Percentiles rank a stretch among this genome's conserved stretches.
Evolutionary conservation across 2,113 vertebrate species (phyloP).

Genomic region (Triplophysa dalaica): DNA sequence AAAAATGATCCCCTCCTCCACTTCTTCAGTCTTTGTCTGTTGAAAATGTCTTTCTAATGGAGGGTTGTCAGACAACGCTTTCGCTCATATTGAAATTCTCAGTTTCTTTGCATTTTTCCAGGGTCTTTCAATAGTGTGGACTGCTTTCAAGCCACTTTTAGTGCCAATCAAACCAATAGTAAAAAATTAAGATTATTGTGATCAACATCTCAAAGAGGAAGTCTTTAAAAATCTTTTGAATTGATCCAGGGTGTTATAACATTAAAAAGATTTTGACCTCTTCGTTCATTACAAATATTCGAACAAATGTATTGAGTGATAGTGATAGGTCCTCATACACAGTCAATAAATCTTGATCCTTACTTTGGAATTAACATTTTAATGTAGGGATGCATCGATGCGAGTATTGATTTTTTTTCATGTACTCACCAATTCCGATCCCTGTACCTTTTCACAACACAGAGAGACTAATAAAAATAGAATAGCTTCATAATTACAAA

Average conservation of each 20-base stretch:
- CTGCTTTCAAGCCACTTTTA: constrained; percentile 17
- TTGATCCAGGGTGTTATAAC: not conserved
- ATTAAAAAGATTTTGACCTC: not conserved
- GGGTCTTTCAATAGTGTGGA: constrained; percentile 1
- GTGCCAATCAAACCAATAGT: constrained; percentile 12
- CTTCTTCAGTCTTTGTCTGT: not conserved
- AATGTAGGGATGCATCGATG: no score
- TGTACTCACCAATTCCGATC: no score
- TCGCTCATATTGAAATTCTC: constrained; percentile 24
- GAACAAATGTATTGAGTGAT: not conserved
- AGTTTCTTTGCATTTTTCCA: not conserved
- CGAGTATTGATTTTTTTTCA: no score
- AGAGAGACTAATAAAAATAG: no score
- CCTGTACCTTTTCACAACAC: no score
- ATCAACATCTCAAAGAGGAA: constrained; percentile 33
- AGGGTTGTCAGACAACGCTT: constrained; percentile 39
- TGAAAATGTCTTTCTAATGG: constrained; percentile 31
- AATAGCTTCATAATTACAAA: no score
- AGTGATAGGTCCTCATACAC: not conserved
- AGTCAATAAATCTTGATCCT: not conserved
- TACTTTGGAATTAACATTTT: not conserved
- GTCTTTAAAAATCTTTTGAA: constrained; percentile 7
- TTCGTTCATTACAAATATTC: not conserved
- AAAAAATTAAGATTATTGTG: constrained; percentile 16
- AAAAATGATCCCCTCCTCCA: constrained; percentile 1